A percentile compares a stretch with the other conserved stretches of the same genome.
phyloP scores from a whole-genome alignment of 2,797 vertebrate genomes.

The Microctenopoma steveboyesi region DNA sequence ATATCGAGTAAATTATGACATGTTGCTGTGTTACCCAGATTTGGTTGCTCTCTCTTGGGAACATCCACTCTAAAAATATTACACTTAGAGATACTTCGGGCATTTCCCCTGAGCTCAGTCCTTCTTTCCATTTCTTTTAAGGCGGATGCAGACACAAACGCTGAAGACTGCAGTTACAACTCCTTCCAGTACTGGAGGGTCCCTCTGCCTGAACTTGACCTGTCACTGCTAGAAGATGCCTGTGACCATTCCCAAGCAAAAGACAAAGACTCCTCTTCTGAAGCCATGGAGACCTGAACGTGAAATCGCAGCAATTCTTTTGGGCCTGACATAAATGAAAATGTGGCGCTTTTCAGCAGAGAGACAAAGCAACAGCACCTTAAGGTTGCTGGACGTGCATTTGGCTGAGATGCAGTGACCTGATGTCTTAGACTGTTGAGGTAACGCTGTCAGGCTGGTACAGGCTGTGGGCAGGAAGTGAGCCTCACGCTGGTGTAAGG shows the following conservation, averaged over 20 bases:
- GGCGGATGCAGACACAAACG: constrained; percentile 30
- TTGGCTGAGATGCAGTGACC: neutral
- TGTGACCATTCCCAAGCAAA: constrained; percentile 5
- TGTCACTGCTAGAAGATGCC: constrained; percentile 84
- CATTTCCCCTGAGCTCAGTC: neutral
- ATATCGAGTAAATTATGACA: neutral
- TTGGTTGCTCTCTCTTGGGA: neutral
- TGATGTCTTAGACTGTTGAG: neutral
- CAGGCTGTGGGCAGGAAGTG: neutral
- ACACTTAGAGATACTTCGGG: neutral
- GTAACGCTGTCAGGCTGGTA: neutral
- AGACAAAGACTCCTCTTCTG: constrained; percentile 56
- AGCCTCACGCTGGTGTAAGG: constrained; percentile 9
- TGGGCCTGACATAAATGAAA: neutral
- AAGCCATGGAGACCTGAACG: constrained; percentile 90
- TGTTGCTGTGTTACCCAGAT: neutral
- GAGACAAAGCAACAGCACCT: neutral
- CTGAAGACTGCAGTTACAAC: constrained; percentile 83
- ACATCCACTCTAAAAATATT: neutral
- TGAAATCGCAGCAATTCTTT: neutral
- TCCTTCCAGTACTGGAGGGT: constrained; percentile 93
- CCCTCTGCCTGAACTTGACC: constrained; percentile 88
- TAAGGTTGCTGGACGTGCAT: constrained; percentile 10
- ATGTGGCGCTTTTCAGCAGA: constrained; percentile 3
- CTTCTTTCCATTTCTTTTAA: constrained; percentile 29